Evolutionary conservation across 35 echinoderm and acorn worm genomes (phyloP), one percentile per base, ranked within the genome.

Genomic region (Diadema setosum): DNA sequence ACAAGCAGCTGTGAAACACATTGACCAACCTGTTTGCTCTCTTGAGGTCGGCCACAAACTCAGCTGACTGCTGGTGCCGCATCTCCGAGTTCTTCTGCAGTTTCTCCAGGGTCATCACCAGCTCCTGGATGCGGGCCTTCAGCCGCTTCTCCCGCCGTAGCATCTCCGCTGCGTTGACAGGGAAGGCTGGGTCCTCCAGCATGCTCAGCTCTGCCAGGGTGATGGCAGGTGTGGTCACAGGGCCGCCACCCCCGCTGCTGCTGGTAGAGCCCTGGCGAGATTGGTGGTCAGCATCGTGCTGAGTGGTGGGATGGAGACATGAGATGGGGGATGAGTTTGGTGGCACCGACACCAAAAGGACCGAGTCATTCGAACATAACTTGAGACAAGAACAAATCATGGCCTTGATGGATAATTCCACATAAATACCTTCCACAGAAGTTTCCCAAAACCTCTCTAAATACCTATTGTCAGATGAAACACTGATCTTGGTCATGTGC

Each of bases 11-110:
- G n/a, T n/a, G n/a, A n/a, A n/a, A n/a, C n/a, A n/a, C n/a, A n/a
- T n/a, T 0, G 11, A 23, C 31, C 34, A 20, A 91, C 93, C 92
- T 99, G 58, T 99, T 99, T 57, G 96, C 96, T 89, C 96, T 91
- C 92, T 99, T 99, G 2, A 99, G 82, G 55, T 99, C 96, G 65
- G 96, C 86, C 17, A 99, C 93, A 92, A 99, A 99, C 76, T 99
- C 96, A 18, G 96, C 93, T 1, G 92, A 94, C 80, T 99, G 96
- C 70, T 99, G 96, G 46, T 99, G 96, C 40, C 96, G 88, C 75
- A 99, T 63, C 90, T 99, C 96, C 14, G 96, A 99, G 59, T 87
- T 99, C 90, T 93, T 94, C 93, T 99, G 96, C 3, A 99, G 86
- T 52, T 99, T 99, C 89, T 99, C 96, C 26, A 99, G 75, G 12